These are phyloP conservation scores for Ptychoptera albimana DNA, from an alignment of 2,888 invertebrate genomes.

Conservation along the genomic window DNA sequence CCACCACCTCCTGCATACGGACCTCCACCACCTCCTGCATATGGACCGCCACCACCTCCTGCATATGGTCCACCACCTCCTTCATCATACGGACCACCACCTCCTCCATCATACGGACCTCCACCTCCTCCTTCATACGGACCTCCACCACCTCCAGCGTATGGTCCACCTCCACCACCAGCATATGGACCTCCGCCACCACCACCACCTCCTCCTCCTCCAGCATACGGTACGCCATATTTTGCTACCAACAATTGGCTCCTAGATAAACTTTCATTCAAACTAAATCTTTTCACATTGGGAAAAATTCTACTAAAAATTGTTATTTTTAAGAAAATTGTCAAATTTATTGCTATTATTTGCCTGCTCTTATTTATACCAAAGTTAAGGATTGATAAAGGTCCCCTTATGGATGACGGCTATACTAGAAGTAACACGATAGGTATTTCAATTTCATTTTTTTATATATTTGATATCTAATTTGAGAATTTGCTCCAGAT, in stretches of 20 bases:
- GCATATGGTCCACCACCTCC: conserved; percentile 32
- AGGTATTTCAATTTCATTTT: not conserved
- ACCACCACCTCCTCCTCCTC: conserved; percentile 17
- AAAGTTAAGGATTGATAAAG: conserved; percentile 34
- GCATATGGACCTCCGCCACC: conserved; percentile 30
- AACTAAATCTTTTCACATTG: conserved; percentile 52
- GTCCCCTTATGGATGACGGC: conserved; percentile 20
- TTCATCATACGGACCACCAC: conserved; percentile 30
- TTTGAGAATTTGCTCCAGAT: too few species aligned
- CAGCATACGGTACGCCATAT: conserved; percentile 36
- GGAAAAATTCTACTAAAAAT: conserved; percentile 61
- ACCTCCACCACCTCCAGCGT: conserved; percentile 21
- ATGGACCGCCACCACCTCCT: conserved; percentile 28
- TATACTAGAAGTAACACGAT: conserved; percentile 9
- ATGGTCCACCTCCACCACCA: conserved; percentile 11
- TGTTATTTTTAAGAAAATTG: conserved; percentile 64
- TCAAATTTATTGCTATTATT: conserved; percentile 61
- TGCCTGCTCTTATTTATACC: conserved; percentile 63
- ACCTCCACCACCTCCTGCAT: conserved; percentile 22
- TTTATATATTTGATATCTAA: not conserved
- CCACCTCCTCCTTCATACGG: conserved; percentile 29
- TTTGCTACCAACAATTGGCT: conserved; percentile 30
- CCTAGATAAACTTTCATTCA: conserved; percentile 50
- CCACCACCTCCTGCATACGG: conserved; percentile 16
- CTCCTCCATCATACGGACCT: conserved; percentile 27